Conservation (phyloP, 2,113 vertebrate species). For the Pteropus alecto region DNA sequence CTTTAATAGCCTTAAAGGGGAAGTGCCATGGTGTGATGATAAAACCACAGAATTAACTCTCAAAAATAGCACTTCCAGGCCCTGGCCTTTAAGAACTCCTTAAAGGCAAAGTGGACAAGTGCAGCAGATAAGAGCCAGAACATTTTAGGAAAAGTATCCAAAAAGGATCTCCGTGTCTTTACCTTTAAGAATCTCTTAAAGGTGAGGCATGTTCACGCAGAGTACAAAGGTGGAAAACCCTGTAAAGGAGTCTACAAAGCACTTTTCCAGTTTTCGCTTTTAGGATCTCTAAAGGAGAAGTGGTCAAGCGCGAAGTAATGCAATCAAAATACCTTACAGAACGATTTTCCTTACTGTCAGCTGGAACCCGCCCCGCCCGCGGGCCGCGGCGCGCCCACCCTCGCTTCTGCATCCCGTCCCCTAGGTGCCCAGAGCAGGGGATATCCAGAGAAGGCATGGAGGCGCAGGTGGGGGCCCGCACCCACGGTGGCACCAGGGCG, state of each 20-base stretch:
- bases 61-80: neutral
- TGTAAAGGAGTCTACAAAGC: neutral
- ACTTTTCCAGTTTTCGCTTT: constrained; percentile 26
- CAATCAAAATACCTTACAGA: neutral
- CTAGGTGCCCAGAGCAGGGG: neutral
- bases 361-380: neutral
- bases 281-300: constrained; percentile 25
- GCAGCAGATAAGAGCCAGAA: neutral
- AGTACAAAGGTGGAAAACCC: constrained; percentile 18
- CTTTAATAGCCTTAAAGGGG: constrained; percentile 60
- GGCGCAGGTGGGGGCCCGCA: neutral
- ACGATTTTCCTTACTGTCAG: neutral
- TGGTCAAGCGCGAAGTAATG: neutral
- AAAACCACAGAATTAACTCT: neutral
- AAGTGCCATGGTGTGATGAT: neutral
- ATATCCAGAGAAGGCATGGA: too few relatives aligned
- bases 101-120: constrained; percentile 45
- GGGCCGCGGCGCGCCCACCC: neutral
- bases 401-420: neutral
- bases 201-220: neutral
- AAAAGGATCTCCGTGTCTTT: neutral
- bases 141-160: neutral
- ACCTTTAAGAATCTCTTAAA: constrained; percentile 64
- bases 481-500: neutral
- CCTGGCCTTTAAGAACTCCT: constrained; percentile 45